Conservation (phyloP, 2,113 vertebrate genomes). For the Nannobrachium achirus region DNA sequence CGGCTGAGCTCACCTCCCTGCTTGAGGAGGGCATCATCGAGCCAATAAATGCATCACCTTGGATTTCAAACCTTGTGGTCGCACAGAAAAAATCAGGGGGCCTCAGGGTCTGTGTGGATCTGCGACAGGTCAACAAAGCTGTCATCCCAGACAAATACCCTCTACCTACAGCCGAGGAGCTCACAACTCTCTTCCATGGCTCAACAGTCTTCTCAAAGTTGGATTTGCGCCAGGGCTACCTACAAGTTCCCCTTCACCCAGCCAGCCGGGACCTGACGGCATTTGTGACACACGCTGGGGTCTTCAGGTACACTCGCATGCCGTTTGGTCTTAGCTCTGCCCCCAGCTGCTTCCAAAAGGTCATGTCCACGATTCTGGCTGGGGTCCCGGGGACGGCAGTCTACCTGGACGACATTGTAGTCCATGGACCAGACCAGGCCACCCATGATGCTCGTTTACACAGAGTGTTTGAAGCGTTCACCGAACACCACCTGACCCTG, state of each 20-base stretch:
- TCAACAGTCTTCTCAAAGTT: slow-evolving; percentile 25
- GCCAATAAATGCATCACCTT: slow-evolving; percentile 16
- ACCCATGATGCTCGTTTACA: slow-evolving; percentile 1
- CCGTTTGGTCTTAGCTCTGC: slow-evolving; percentile 33
- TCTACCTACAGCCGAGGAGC: slow-evolving; percentile 23
- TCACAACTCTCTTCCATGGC: slow-evolving; percentile 22
- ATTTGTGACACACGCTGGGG: slow-evolving; percentile 11
- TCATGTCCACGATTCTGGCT: slow-evolving; percentile 12
- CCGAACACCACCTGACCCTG: background rate
- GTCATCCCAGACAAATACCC: slow-evolving; percentile 25
- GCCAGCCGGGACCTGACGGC: slow-evolving; percentile 23
- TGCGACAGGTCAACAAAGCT: slow-evolving; percentile 7
- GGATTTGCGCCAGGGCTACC: slow-evolving; percentile 30
- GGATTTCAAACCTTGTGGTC: slow-evolving; percentile 18
- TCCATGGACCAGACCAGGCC: background rate
- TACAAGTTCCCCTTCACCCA: slow-evolving; percentile 28
- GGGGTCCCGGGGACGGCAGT: slow-evolving; percentile 2
- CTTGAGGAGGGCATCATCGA: no score
- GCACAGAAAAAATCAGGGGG: slow-evolving; percentile 2
- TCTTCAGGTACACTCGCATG: slow-evolving; percentile 24
- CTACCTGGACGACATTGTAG: slow-evolving; percentile 22
- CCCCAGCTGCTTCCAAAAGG: slow-evolving; percentile 36
- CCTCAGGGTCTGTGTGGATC: slow-evolving; percentile 19
- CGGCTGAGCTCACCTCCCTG: no score
- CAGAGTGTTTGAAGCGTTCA: background rate